Evolutionary conservation across 2,113 vertebrate species (phyloP).

Genomic region (Nothocercus nigrocapillus): DNA sequence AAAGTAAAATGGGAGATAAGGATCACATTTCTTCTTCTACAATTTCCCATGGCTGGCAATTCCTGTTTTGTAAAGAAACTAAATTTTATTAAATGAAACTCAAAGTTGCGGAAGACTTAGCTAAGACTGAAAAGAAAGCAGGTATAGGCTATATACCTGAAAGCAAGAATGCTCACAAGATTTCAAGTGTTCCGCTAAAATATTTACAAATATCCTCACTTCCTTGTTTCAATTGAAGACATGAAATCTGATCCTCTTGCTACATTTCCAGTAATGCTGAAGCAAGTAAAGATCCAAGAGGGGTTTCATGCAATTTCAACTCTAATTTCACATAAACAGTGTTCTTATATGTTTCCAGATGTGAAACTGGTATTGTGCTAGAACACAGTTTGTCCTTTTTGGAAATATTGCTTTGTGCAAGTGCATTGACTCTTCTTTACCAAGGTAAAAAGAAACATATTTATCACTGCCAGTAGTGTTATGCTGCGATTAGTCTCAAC

Average conservation of each 20-base stretch:
- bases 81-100: background rate
- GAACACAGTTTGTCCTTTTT: background rate
- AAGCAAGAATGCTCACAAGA: background rate
- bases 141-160: background rate
- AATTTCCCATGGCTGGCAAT: background rate
- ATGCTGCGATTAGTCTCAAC: background rate
- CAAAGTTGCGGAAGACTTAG: background rate
- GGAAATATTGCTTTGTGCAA: background rate
- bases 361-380: background rate
- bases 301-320: background rate
- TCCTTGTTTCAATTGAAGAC: background rate
- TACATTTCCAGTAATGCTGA: background rate
- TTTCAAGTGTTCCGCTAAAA: background rate
- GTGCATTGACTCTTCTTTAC: background rate
- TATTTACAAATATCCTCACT: background rate
- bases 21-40: constrained; percentile 28
- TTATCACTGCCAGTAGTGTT: background rate
- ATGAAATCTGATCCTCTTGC: background rate
- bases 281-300: background rate
- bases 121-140: background rate
- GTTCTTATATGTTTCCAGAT: background rate
- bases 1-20: background rate
- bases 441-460: background rate
- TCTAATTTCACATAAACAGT: background rate
- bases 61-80: background rate